These are phyloP conservation scores for Drosophila equinoxialis DNA, from an alignment of 1,140 invertebrate species.

Conservation along the genomic window DNA sequence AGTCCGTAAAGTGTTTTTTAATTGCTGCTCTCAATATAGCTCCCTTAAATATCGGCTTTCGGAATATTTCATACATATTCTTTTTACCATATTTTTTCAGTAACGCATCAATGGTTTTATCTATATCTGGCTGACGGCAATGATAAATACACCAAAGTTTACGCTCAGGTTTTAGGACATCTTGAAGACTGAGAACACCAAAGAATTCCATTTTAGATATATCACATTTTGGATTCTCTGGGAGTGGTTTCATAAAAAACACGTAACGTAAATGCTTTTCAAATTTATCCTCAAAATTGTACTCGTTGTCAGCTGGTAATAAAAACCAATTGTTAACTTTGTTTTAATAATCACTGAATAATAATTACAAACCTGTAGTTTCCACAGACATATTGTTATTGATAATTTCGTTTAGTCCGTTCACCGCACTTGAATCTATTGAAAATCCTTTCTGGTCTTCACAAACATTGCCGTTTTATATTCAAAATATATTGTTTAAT, in stretches of 20 bases:
- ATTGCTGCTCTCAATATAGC: constrained; percentile 42
- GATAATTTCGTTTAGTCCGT: neutral
- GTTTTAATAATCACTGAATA: neutral
- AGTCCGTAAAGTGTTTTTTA: constrained; percentile 46
- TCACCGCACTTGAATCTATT: neutral
- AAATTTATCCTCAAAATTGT: constrained; percentile 44
- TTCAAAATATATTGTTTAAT: neutral
- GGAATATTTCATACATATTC: constrained; percentile 62
- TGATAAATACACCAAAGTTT: constrained; percentile 71
- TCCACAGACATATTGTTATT: neutral
- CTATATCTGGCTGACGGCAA: constrained; percentile 31
- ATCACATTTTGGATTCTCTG: constrained; percentile 25
- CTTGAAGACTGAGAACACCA: constrained; percentile 51
- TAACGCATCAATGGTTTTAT: constrained; percentile 45
- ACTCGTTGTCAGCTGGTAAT: neutral
- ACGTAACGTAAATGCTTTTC: constrained; percentile 38
- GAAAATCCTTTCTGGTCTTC: neutral
- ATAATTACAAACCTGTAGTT: neutral
- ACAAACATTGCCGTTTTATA: neutral
- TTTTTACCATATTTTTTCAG: constrained; percentile 61
- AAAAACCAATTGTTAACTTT: neutral
- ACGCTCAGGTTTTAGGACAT: constrained; percentile 40
- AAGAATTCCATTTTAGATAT: constrained; percentile 47
- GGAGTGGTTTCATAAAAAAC: constrained; percentile 6
- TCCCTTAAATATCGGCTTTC: constrained; percentile 55